Base-by-base conservation (phyloP, 2,888 invertebrate genomes). In the Anoncus sp. region DNA sequence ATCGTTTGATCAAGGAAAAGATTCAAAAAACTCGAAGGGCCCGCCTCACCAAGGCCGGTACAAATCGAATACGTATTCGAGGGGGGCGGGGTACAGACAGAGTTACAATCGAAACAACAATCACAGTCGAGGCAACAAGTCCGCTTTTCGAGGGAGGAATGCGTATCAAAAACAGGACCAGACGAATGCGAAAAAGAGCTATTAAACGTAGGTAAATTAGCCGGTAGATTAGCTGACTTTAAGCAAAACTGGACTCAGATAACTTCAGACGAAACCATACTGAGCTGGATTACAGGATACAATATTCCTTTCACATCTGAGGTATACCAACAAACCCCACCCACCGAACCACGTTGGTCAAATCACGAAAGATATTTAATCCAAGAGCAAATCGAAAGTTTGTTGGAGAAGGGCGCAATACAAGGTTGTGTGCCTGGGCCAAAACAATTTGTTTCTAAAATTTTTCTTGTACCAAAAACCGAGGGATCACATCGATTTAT, bases 401-500 rank as follows among this genome's bases (percentile, higher is more conserved):
- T 53, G 5, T 18, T 16, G n/a, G 12, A 7, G 14, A 66, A 66
- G 16, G 35, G 5, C 1, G 55, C 55, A 10, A 38, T 55, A n/a
- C 47, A 40, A 38, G 6, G 38, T 9, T 4, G 38, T 38, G 5
- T 6, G 7, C 7, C 31, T 31, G 31, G 7, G 7, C 31, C 31
- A 6, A 67, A 57, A 5, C 77, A 80, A 22, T 80, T 77, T 57
- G 31, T 77, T 6, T 75, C 75, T 2, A 66, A 9, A 10, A 45
- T 69, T 47, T 80, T 77, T 49, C 22, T 77, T 10, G 45, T 72
- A 6, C 65, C 65, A 9, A 80, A 75, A 24, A 9, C 77, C 1
- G 53, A 59, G 7, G 77, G 73, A 0, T 49, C 38, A 14, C 45
- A 67, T 45, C 51, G 69, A 12, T 67, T 79, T 2, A 49, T 79